A percentile compares a stretch with the other conserved stretches of the same genome.
Conservation (phyloP, 35 echinoderm and acorn worm species). For the Heliocidaris tuberculata region DNA sequence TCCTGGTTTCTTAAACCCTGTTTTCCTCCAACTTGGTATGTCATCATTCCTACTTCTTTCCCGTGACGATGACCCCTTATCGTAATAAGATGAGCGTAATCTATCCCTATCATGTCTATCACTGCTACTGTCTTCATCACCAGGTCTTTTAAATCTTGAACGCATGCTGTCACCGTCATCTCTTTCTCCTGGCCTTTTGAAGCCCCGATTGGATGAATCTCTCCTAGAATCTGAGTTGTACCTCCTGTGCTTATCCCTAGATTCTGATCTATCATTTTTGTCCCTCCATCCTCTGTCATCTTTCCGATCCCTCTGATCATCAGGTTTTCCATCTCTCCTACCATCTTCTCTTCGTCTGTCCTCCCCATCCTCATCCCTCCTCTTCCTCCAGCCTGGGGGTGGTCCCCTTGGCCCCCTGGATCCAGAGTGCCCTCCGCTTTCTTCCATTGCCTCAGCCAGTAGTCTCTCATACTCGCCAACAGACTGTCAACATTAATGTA, state of each 20-base stretch:
- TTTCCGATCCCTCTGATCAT: slow-evolving; percentile 43
- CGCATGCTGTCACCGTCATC: background rate
- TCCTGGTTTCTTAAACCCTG: slow-evolving; percentile 78
- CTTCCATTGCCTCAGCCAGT: slow-evolving; percentile 74
- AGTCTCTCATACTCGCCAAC: slow-evolving; percentile 76
- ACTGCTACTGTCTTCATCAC: slow-evolving; percentile 40
- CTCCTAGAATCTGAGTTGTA: slow-evolving; percentile 4
- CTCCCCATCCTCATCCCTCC: slow-evolving; percentile 53
- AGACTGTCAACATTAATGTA: slow-evolving; percentile 56
- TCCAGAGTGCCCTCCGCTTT: background rate
- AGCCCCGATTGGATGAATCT: background rate
- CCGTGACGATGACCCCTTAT: background rate
- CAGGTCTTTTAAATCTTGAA: slow-evolving; percentile 76
- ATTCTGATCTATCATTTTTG: background rate
- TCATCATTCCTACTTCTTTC: slow-evolving; percentile 32
- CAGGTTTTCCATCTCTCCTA: slow-evolving; percentile 55
- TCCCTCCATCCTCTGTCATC: slow-evolving; percentile 48
- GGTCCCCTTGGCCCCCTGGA: slow-evolving; percentile 42
- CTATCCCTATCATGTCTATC: background rate
- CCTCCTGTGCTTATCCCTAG: background rate
- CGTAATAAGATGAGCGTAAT: background rate
- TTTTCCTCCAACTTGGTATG: slow-evolving; percentile 62
- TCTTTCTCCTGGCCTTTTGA: slow-evolving; percentile 39
- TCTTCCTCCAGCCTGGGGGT: slow-evolving; percentile 29
- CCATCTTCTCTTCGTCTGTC: slow-evolving; percentile 33